Evolutionary conservation across 1,140 invertebrate genomes (phyloP).

Genomic region (Eciton burchellii): DNA sequence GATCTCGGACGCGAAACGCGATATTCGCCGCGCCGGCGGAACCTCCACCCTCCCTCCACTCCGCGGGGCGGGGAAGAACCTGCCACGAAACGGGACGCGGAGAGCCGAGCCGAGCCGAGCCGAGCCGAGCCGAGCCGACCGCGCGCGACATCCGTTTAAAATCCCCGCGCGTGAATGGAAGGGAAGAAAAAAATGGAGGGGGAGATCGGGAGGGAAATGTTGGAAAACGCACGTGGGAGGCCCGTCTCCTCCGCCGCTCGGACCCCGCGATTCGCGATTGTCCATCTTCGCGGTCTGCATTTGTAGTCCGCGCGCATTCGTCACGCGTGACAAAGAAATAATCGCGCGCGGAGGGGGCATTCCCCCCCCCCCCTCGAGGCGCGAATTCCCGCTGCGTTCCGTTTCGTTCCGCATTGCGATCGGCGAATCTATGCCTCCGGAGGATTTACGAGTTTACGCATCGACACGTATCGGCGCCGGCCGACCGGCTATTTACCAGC

Average conservation of each 20-base stretch:
- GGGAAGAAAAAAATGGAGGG: no score
- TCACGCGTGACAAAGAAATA: background rate
- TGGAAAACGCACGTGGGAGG: no score
- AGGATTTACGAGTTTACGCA: conserved; percentile 75
- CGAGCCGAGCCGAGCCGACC: no score
- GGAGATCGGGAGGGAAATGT: no score
- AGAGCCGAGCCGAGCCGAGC: no score
- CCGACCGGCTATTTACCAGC: conserved; percentile 73
- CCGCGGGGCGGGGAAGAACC: no score
- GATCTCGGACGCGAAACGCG: conserved; percentile 68
- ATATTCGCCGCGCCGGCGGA: conserved; percentile 62
- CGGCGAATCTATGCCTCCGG: conserved; percentile 70
- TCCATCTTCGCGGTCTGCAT: background rate
- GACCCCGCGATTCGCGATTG: background rate
- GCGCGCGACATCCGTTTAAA: no score
- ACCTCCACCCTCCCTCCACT: background rate
- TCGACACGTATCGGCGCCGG: conserved; percentile 58
- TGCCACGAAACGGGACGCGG: no score
- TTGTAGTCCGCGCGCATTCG: background rate
- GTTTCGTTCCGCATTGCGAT: background rate
- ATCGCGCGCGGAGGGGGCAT: background rate
- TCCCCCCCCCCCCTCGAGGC: no score
- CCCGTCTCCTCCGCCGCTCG: no score
- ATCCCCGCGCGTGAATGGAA: no score
- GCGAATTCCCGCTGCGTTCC: background rate